Evolutionary conservation across 2,888 invertebrate species (phyloP), one percentile per base, ranked within the genome.

Genomic region (Zelleria hepariella): DNA sequence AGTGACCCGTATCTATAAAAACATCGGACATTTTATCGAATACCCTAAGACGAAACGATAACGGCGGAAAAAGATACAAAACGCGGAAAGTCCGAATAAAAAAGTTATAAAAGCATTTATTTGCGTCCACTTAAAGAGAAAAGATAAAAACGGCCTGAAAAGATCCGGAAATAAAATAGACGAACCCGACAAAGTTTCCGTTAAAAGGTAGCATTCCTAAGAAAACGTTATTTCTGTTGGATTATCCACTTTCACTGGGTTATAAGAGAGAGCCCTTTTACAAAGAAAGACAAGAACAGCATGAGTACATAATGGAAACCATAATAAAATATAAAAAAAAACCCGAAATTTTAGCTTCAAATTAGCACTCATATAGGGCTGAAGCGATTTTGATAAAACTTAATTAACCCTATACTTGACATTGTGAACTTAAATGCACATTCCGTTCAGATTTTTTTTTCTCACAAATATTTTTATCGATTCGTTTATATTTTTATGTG

Each of bases 171-270:
- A 57, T 57, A 42, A 57, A 42, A 42, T 47, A 42, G 57, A 42
- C 32, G 32, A 47, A 15, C 56, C 32, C 21, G 7, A 24, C 24
- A 20, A 57, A 47, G 42, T 48, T 25, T 20, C 6, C 21, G 42
- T 20, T 21, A 57, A 56, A 32, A 53, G 53, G 53, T 53, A 53
- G 25, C 53, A 53, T 53, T 53, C 53, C 53, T 24, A 25, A 53
- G 53, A 53, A 53, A 51, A 51, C 23, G 51, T 51, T 51, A 51
- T 51, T 51, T 51, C 21, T 10, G 51, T 51, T 23, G 51, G 51
- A 51, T 51, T 51, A 51, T 51, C 51, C 51, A 51, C 5, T 10
- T 20, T 21, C 20, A 20, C 51, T n/a, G 42, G 51, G 51, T 51
- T 21, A 23, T 10, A 23, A 10, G n/a, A n/a, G n/a, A n/a, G n/a